Evolutionary conservation across 2,113 vertebrate genomes (phyloP).

Genomic region (Deroptyus accipitrinus): DNA sequence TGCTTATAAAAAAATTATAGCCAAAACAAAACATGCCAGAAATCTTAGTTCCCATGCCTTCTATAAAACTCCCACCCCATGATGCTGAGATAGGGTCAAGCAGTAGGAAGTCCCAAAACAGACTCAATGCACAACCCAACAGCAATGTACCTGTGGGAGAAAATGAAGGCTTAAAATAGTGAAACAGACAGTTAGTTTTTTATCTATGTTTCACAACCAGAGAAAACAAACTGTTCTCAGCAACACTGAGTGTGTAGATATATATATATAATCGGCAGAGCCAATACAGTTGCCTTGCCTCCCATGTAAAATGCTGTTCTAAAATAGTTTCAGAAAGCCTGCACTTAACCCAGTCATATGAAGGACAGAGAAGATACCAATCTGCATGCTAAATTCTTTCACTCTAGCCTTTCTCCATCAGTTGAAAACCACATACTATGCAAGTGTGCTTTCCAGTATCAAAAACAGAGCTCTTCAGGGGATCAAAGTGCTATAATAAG

Average conservation of each 20-base stretch:
- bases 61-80: neutral
- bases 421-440: neutral
- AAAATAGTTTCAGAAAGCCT: neutral
- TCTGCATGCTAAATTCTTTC: neutral
- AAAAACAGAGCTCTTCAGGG: neutral
- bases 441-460: neutral
- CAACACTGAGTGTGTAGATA: fast-evolving
- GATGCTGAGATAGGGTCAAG: neutral
- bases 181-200: neutral
- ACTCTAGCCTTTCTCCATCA: neutral
- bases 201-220: neutral
- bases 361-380: neutral
- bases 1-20: neutral
- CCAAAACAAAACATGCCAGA: constrained; percentile 15
- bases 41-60: constrained; percentile 5
- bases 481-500: neutral
- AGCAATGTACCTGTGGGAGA: neutral
- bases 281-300: neutral
- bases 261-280: neutral
- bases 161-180: neutral
- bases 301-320: neutral
- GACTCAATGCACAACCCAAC: neutral
- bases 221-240: neutral
- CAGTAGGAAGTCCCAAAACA: neutral
- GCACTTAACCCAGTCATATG: neutral